These are phyloP conservation scores for Heliothis peltigera DNA, from an alignment of 2,888 invertebrate genomes.

Conservation along the genomic window DNA sequence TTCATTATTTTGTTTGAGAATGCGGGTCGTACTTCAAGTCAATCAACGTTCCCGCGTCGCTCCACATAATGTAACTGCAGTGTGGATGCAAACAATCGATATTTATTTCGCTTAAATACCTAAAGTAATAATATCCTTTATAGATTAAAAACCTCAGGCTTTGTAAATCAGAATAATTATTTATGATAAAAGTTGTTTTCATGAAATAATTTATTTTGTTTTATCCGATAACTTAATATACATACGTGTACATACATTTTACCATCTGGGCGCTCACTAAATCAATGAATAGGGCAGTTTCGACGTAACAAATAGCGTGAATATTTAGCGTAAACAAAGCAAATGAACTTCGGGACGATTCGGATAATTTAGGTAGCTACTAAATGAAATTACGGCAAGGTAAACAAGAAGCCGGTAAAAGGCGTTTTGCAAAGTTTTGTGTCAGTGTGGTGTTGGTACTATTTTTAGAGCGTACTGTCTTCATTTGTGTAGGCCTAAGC, in stretches of 20 bases:
- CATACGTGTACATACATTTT: too few relatives aligned
- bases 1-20: too few relatives aligned
- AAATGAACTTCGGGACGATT: constrained; percentile 34
- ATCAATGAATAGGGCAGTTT: background rate
- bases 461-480: constrained; percentile 75
- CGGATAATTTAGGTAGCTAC: constrained; percentile 38
- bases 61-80: too few relatives aligned
- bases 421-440: constrained; percentile 64
- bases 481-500: constrained; percentile 67
- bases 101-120: too few relatives aligned
- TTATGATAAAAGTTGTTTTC: too few relatives aligned
- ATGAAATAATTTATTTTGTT: too few relatives aligned
- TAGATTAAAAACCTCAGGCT: too few relatives aligned
- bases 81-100: too few relatives aligned
- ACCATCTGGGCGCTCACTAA: background rate
- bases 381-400: constrained; percentile 53
- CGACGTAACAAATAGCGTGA: constrained; percentile 36
- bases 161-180: too few relatives aligned
- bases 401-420: constrained; percentile 57
- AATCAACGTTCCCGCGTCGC: too few relatives aligned
- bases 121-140: too few relatives aligned
- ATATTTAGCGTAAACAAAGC: constrained; percentile 33
- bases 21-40: too few relatives aligned
- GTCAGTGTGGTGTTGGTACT: constrained; percentile 61
- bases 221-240: background rate